A percentile compares a stretch with the other conserved stretches of the same genome.
These are phyloP conservation scores for Ifrita kowaldi DNA, from an alignment of 2,113 vertebrate species.

Conservation along the genomic window DNA sequence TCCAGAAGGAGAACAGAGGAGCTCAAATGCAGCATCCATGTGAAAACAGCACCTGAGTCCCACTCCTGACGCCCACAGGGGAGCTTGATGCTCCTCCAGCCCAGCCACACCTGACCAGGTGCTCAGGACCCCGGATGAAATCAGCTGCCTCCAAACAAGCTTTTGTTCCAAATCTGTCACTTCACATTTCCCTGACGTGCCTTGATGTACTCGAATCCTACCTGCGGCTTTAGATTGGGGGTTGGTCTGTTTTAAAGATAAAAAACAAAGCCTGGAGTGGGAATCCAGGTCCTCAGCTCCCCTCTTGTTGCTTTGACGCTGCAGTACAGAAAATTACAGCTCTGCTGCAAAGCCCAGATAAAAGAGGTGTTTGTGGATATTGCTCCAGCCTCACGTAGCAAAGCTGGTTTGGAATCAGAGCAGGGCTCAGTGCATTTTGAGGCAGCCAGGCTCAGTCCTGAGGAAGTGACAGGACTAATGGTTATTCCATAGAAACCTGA, in stretches of 20 bases:
- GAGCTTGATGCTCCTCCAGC: not conserved
- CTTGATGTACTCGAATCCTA: not conserved
- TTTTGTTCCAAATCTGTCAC: conserved; percentile 21
- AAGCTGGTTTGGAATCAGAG: not conserved
- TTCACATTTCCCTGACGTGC: not conserved
- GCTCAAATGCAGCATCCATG: rapidly evolving
- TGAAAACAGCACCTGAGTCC: not conserved
- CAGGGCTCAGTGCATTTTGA: not conserved
- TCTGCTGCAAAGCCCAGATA: conserved; percentile 25
- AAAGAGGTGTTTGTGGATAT: not conserved
- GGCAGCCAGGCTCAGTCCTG: not conserved
- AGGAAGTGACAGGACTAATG: not conserved
- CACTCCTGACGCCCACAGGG: rapidly evolving
- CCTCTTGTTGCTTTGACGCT: conserved; percentile 30
- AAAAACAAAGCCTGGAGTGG: not conserved
- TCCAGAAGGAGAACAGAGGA: not conserved
- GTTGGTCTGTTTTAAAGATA: not conserved
- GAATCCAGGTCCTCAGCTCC: conserved; percentile 58
- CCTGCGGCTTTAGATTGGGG: not conserved
- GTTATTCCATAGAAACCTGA: not conserved
- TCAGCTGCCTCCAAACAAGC: not conserved
- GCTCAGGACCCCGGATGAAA: not conserved
- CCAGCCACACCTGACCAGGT: not conserved
- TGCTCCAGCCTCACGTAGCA: not conserved
- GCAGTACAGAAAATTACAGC: conserved; percentile 22